Evolutionary conservation across 2,113 vertebrate genomes (phyloP).

Genomic region (Varanus komodoensis): DNA sequence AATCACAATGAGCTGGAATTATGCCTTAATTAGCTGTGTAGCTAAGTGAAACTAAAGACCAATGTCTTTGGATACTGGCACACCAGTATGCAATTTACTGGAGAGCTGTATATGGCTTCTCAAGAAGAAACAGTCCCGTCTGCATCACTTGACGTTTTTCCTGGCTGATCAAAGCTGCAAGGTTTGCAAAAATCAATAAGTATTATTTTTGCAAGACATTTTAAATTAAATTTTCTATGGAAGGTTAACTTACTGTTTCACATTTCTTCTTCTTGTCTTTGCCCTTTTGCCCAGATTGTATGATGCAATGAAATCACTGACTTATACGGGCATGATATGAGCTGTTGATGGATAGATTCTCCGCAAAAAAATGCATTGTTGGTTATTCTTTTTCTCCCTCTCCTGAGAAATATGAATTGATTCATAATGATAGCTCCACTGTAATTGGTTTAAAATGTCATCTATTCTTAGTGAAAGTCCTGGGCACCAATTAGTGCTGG

Average conservation of each 20-base stretch:
- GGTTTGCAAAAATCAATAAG: conserved; percentile 4
- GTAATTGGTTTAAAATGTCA: not conserved
- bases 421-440: not conserved
- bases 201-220: not conserved
- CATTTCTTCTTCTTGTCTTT: not conserved
- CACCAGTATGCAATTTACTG: conserved; percentile 14
- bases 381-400: no score
- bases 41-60: conserved; percentile 48
- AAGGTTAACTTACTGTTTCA: conserved; percentile 6
- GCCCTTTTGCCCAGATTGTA: not conserved
- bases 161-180: conserved; percentile 33
- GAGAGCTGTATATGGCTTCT: not conserved
- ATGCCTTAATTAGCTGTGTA: conserved; percentile 42
- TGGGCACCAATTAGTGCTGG: not conserved
- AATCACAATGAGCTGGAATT: conserved; percentile 41
- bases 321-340: not conserved
- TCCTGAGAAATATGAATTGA: not conserved
- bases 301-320: not conserved
- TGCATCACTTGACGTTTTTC: conserved; percentile 23
- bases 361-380: not conserved
- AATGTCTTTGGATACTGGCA: conserved; percentile 24
- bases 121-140: conserved; percentile 20
- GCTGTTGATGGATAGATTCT: not conserved
- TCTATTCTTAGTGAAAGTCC: not conserved
- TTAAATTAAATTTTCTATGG: not conserved